Base-by-base conservation (phyloP, 2,113 vertebrate genomes). In the Lycaon pictus region DNA sequence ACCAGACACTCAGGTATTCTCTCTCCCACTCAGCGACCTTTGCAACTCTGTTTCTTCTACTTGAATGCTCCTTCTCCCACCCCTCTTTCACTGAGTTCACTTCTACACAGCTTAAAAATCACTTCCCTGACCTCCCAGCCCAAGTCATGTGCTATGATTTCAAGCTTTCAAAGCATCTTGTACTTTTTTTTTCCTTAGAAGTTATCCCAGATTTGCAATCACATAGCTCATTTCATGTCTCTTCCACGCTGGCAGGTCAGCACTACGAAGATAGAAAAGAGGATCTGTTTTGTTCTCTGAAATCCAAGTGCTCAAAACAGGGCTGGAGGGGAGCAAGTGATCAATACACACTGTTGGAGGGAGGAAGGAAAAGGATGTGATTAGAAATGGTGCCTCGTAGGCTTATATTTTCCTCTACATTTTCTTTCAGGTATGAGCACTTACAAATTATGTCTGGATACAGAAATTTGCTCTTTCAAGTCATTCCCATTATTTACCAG, bases 401-500 rank as follows among this genome's bases (percentile, higher is more conserved):
- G 74, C 11, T 77, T 95, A 71, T 63, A 71, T 82, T 85, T 88
- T 51, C 77, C 83, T 76, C 35, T 62, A 48, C 5, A n/a, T 19
- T 79, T 71, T 62, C 43, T 20, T 95, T 87, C 76, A 82, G 58
- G 82, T 32, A 25, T 20, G 27, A 77, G 8, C 32, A 6, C 29
- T 76, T 43, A 29, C 17, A 76, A 69, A 93, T 35, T 72, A 29
- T 65, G 43, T 35, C 48, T 60, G 7, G 25, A 51, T 77, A 72
- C 15, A n/a, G 81, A 90, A 63, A 93, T 79, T 90, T 67, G 19
- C 43, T 51, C 43, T 56, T 87, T 71, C 65, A 48, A 55, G 4
- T 74, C 90, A 87, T 65, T 60, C 20, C 72, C 35, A 65, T n/a
- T 43, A 93, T 37, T 90, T 90, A 43, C 71, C 86, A 93, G 53